Evolutionary conservation across 1,140 invertebrate species (phyloP).

Genomic region (Hylaeus volcanicus): DNA sequence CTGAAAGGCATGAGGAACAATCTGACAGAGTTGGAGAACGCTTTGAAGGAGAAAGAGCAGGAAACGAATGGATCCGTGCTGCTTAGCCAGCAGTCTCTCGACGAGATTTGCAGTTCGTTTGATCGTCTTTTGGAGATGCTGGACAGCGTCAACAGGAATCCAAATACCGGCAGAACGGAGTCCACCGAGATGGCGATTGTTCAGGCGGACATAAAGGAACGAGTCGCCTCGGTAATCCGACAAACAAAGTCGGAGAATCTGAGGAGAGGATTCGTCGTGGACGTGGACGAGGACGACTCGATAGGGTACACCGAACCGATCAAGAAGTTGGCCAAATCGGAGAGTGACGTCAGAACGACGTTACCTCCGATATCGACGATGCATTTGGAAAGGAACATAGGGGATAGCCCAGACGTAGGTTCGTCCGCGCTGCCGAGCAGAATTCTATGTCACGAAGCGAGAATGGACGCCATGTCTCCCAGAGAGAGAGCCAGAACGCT

Average conservation of each 20-base stretch:
- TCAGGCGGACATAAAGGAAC: conserved; percentile 59
- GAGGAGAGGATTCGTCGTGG: conserved; percentile 46
- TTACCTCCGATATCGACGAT: conserved; percentile 43
- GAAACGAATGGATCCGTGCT: conserved; percentile 70
- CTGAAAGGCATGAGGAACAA: conserved; percentile 63
- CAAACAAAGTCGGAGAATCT: conserved; percentile 77
- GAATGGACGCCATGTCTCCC: conserved; percentile 35
- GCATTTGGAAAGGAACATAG: conserved; percentile 66
- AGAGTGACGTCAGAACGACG: conserved; percentile 66
- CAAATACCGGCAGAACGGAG: conserved; percentile 5
- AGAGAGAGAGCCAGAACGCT: conserved; percentile 69
- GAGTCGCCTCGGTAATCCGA: conserved; percentile 67
- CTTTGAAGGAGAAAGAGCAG: conserved; percentile 66
- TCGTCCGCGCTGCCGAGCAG: background rate
- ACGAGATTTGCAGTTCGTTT: conserved; percentile 73
- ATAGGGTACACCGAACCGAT: conserved; percentile 31
- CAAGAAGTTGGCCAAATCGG: conserved; percentile 72
- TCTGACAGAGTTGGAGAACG: conserved; percentile 67
- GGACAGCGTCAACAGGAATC: conserved; percentile 51
- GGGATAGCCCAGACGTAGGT: conserved; percentile 60
- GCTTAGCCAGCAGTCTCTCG: conserved; percentile 72
- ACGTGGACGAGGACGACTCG: background rate
- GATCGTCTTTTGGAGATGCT: conserved; percentile 71
- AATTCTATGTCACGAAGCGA: background rate
- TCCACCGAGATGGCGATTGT: background rate